A percentile compares a stretch with the other conserved stretches of the same genome.
Evolutionary conservation across 2,113 vertebrate species (phyloP).

Genomic region (Scomber colias): DNA sequence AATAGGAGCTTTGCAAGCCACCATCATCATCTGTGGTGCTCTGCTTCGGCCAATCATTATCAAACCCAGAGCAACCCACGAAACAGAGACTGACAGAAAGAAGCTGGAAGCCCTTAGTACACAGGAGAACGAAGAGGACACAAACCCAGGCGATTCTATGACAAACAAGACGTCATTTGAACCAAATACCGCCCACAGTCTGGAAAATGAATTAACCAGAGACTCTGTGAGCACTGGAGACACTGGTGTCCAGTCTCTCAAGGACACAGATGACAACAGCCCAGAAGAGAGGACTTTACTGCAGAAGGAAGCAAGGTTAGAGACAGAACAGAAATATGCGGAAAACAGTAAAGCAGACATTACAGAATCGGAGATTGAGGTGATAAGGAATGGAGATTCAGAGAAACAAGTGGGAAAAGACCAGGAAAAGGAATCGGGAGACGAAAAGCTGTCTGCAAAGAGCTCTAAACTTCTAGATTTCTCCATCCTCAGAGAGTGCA

Average conservation of each 20-base stretch:
- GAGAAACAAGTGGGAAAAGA: conserved; percentile 13
- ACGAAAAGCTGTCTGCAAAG: not conserved
- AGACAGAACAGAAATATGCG: not conserved
- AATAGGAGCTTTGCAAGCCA: conserved; percentile 91
- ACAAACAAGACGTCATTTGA: conserved; percentile 30
- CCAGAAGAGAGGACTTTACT: conserved; percentile 65
- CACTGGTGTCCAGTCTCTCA: conserved; percentile 88
- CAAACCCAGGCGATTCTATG: not conserved
- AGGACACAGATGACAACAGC: conserved; percentile 60
- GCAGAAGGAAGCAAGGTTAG: conserved; percentile 46
- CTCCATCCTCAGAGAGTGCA: conserved; percentile 89
- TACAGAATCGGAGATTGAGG: not conserved
- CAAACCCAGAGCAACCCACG: conserved; percentile 41
- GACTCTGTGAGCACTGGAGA: conserved; percentile 89
- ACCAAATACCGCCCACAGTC: conserved; percentile 82
- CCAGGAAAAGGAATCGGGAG: not conserved
- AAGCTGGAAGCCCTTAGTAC: conserved; percentile 50
- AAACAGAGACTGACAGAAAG: conserved; percentile 44
- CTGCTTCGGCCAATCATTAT: conserved; percentile 92
- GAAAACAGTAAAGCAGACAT: not conserved
- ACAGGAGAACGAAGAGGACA: not conserved
- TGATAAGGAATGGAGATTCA: not conserved
- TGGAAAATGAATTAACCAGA: conserved; percentile 86
- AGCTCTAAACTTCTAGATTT: conserved; percentile 89
- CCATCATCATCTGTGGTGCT: conserved; percentile 88